Conservation (phyloP, 2,888 invertebrate genomes). For the Drosophila paracracens region DNA sequence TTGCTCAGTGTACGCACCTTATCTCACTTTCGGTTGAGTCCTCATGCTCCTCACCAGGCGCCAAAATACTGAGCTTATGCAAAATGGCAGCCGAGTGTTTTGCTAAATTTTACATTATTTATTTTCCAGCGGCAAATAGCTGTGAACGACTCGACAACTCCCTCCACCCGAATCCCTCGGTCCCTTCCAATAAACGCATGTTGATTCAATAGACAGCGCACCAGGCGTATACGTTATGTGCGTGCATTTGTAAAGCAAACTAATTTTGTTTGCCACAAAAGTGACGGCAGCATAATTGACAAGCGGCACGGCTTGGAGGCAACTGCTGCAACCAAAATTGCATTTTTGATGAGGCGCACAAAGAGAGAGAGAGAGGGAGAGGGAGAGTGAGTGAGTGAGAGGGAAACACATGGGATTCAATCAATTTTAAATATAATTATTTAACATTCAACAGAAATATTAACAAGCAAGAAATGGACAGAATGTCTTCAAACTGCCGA, state of each 20-base stretch:
- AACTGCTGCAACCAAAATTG: constrained; percentile 56
- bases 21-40: constrained; percentile 8
- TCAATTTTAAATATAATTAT: constrained; percentile 25
- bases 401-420: not conserved
- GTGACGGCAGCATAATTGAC: constrained; percentile 60
- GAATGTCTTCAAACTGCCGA: not conserved
- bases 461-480: not conserved
- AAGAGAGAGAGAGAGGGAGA: not conserved
- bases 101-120: constrained; percentile 60
- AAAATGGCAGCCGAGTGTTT: constrained; percentile 30
- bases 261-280: constrained; percentile 67
- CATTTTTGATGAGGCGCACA: constrained; percentile 49
- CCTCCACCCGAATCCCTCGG: not conserved
- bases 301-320: constrained; percentile 8
- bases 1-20: constrained; percentile 15
- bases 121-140: constrained; percentile 49
- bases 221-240: constrained; percentile 56
- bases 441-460: not conserved
- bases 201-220: constrained; percentile 19
- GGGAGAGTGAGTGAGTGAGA: not conserved
- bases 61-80: constrained; percentile 32
- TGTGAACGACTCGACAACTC: constrained; percentile 14
- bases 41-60: constrained; percentile 49
- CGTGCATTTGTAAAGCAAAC: constrained; percentile 77
- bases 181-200: not conserved